Conservation (phyloP, 2,113 vertebrate species). For the Cephalophus harveyi region DNA sequence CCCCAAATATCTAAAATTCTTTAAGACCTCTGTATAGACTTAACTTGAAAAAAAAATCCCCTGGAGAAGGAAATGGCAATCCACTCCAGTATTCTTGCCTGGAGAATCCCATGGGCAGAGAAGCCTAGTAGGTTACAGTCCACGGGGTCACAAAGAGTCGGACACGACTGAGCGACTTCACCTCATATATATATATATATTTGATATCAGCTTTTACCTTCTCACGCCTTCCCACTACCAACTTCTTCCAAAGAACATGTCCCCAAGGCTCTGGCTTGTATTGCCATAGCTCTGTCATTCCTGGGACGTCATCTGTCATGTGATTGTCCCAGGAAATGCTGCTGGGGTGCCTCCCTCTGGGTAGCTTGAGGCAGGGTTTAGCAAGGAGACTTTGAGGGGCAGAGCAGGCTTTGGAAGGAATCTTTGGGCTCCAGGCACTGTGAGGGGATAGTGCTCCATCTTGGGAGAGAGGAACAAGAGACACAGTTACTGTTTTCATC, state of each 20-base stretch:
- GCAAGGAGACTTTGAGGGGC: neutral
- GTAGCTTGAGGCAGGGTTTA: neutral
- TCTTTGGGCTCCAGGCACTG: neutral
- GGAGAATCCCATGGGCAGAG: too few species aligned
- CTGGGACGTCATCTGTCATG: neutral
- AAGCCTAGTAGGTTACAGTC: too few species aligned
- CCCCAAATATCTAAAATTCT: neutral
- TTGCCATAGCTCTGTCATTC: neutral
- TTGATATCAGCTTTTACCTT: neutral
- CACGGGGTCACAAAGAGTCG: too few species aligned
- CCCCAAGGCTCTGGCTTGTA: neutral
- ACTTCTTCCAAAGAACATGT: neutral
- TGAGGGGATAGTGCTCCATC: rapidly evolving
- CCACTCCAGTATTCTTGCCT: too few species aligned
- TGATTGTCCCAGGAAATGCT: neutral
- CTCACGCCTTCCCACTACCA: neutral
- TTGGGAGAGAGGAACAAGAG: neutral
- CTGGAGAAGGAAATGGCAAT: too few species aligned
- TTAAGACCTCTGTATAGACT: neutral
- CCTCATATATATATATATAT: too few species aligned
- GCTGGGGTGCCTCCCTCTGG: neutral
- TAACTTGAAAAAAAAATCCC: neutral
- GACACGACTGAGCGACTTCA: too few species aligned
- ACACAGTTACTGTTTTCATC: neutral
- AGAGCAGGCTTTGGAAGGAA: neutral